Percentiles rank a stretch among this genome's conserved stretches.
phyloP scores from a whole-genome alignment of 2,113 vertebrate genomes.

The Atlantisia rogersi region DNA sequence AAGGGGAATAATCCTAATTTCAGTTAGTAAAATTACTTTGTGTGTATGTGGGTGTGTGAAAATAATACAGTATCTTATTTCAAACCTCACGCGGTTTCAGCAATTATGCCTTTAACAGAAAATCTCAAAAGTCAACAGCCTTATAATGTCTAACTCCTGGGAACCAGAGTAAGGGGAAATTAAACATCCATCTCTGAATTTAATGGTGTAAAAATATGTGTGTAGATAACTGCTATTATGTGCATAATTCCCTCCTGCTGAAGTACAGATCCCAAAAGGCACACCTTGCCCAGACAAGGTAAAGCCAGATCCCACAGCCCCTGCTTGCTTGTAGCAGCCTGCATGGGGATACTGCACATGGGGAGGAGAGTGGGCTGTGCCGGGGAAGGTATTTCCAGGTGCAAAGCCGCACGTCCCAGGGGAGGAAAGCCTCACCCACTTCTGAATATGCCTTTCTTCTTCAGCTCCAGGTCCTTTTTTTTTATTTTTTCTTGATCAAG shows the following conservation, averaged over 20 bases:
- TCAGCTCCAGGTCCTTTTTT: neutral
- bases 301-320: neutral
- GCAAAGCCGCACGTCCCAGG: conserved; percentile 45
- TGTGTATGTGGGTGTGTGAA: conserved; percentile 42
- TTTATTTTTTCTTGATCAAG: neutral
- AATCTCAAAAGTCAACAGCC: conserved; percentile 7
- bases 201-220: neutral
- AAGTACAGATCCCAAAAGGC: neutral
- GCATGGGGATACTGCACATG: accelerated
- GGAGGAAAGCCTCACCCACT: conserved; percentile 20
- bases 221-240: neutral
- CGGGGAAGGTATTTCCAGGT: neutral
- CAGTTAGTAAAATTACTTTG: conserved; percentile 23
- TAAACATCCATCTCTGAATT: neutral
- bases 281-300: neutral
- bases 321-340: neutral
- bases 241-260: neutral
- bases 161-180: conserved; percentile 10
- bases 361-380: neutral
- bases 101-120: conserved; percentile 37
- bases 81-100: conserved; percentile 36
- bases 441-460: neutral
- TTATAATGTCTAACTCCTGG: neutral
- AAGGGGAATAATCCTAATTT: conserved; percentile 4
- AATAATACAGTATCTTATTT: conserved; percentile 43